These are phyloP conservation scores for Bos javanicus DNA, from an alignment of 2,113 vertebrate species.

Conservation along the genomic window DNA sequence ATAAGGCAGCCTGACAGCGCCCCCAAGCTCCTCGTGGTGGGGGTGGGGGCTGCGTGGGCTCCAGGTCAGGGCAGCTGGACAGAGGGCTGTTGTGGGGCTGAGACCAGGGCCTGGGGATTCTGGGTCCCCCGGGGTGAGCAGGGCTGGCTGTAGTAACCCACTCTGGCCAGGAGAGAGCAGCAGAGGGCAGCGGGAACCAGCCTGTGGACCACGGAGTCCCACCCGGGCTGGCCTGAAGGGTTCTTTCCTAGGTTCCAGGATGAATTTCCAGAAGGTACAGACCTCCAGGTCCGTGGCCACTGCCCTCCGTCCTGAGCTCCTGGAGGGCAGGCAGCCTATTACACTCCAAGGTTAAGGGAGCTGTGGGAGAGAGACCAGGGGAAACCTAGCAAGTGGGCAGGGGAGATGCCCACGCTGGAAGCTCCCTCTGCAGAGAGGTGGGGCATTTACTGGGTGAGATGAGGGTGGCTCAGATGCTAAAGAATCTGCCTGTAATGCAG, in stretches of 20 bases:
- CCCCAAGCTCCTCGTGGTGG: accelerated
- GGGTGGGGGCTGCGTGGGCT: accelerated
- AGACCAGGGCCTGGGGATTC: neutral
- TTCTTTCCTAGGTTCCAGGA: neutral
- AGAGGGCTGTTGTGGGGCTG: no score
- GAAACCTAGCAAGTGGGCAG: neutral
- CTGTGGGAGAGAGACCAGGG: neutral
- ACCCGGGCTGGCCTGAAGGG: no score
- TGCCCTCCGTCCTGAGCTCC: no score
- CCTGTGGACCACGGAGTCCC: accelerated
- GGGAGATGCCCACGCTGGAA: neutral
- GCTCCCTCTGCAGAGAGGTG: neutral
- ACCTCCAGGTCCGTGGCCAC: no score
- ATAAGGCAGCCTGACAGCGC: neutral
- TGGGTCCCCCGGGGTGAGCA: neutral
- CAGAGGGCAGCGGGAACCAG: neutral
- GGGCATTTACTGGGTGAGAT: accelerated
- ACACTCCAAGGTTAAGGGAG: neutral
- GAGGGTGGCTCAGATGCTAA: neutral
- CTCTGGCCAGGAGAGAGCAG: neutral
- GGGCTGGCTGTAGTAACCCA: neutral
- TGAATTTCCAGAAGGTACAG: neutral
- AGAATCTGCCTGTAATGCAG: neutral
- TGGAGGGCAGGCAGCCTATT: neutral
- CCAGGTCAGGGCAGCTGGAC: neutral